Base-by-base conservation (phyloP, 2,113 vertebrate genomes). In the Peromyscus leucopus region DNA sequence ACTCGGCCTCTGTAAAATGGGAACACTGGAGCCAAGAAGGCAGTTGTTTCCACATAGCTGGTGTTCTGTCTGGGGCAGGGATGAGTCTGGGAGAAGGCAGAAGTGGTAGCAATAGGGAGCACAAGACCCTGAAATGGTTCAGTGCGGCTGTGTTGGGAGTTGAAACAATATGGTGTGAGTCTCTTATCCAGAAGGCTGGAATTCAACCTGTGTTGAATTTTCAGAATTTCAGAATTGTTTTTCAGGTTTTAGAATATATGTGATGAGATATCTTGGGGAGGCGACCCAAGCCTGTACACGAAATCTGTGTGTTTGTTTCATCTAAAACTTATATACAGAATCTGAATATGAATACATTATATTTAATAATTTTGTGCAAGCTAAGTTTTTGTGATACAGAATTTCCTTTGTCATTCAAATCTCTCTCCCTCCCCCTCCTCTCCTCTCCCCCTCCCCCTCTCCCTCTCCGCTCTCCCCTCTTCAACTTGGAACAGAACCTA, bases 31-130 rank as follows among this genome's bases (percentile, higher is more conserved):
- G 51, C 24, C 69, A 55, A 0, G 8, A 82, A 39, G 17, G 10
- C 3, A 28, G 36, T 36, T 31, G 15, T 2, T 2, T 7, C 5
- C 0, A 0, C 28, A 48, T 10, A 17, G 13, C 24, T 22, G 55
- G 2, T n/a, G 5, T 24, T 16, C 36, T 39, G 15, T 48, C 57
- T 72, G 36, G 17, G 42, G 2, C 15, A 31, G 57, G 57, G 36
- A 15, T 31, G 51, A 57, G 72, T 55, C 69, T 22, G 26, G 75
- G 80, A 46, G 59, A 46, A 72, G 24, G 79, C 16, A 16, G 67
- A 65, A 0, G 13, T 9, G 4, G 82, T 75, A 61, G 6, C 13
- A 9, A 6, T 2, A 2, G 65, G 59, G 69, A 63, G 11, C 31
- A 8, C 2, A 10, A 17, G 24, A 46, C 46, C 42, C 5, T 2